Conservation (phyloP, 2,888 invertebrate species). For the Aleiodes alternator region DNA sequence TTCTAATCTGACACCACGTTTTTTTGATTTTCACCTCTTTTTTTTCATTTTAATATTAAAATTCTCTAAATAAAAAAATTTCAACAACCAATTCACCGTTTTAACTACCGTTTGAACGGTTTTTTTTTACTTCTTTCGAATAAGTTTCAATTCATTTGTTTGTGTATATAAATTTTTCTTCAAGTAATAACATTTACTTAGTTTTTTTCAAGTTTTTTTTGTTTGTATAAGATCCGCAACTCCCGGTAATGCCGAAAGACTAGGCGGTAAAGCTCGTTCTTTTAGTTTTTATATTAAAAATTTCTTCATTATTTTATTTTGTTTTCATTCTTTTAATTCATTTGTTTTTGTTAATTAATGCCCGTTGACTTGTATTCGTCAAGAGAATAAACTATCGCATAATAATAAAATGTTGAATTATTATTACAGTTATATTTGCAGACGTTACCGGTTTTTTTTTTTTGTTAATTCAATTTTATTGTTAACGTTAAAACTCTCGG, state of each 20-base stretch:
- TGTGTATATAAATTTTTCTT: slow-evolving; percentile 60
- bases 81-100: slow-evolving; percentile 58
- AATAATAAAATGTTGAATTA: slow-evolving; percentile 41
- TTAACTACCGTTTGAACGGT: slow-evolving; percentile 57
- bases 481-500: no score
- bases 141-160: slow-evolving; percentile 51
- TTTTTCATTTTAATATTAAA: not conserved
- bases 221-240: slow-evolving; percentile 60
- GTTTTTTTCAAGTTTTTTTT: slow-evolving; percentile 45
- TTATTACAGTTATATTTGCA: slow-evolving; percentile 19
- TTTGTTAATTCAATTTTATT: no score
- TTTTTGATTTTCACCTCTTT: not conserved
- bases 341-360: slow-evolving; percentile 67
- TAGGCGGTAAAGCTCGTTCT: slow-evolving; percentile 69
- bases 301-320: slow-evolving; percentile 10
- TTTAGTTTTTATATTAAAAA: slow-evolving; percentile 39
- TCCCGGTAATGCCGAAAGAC: slow-evolving; percentile 52
- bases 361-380: slow-evolving; percentile 61
- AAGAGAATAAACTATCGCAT: slow-evolving; percentile 19
- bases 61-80: slow-evolving; percentile 33
- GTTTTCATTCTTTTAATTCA: slow-evolving; percentile 30
- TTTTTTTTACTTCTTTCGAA: slow-evolving; percentile 39
- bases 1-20: slow-evolving; percentile 16
- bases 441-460: no score
- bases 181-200: slow-evolving; percentile 55